A percentile compares a stretch with the other conserved stretches of the same genome.
These are phyloP conservation scores for Raja brachyura DNA, from an alignment of 2,113 vertebrate genomes.

Conservation along the genomic window DNA sequence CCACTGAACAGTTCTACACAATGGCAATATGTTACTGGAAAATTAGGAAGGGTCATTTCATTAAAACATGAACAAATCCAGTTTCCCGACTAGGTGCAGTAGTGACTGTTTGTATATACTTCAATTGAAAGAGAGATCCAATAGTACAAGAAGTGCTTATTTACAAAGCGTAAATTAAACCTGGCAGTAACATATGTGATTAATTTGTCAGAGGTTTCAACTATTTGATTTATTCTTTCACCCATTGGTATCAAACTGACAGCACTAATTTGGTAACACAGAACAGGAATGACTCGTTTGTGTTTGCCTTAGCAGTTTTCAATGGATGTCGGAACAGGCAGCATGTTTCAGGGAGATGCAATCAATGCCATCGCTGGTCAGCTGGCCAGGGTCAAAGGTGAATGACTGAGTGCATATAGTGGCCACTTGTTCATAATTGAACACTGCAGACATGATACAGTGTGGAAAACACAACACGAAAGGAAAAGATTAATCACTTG, in stretches of 20 bases:
- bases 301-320: background rate
- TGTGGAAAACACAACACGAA: background rate
- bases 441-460: background rate
- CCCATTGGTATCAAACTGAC: background rate
- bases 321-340: background rate
- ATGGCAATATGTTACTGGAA: background rate
- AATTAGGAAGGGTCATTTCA: background rate
- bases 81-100: background rate
- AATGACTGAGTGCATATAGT: background rate
- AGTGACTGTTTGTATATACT: background rate
- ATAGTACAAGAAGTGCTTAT: background rate
- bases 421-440: background rate
- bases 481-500: background rate
- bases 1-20: background rate
- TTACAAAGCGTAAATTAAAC: slow-evolving; percentile 5
- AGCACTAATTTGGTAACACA: background rate
- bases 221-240: slow-evolving; percentile 10
- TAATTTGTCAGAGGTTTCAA: slow-evolving; percentile 26
- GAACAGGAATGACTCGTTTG: background rate
- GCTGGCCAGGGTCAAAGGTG: background rate
- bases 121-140: background rate
- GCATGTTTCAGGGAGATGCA: background rate
- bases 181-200: background rate
- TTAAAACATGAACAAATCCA: background rate
- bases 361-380: background rate